Percentiles rank a stretch among this genome's conserved stretches.
Evolutionary conservation across 2,888 invertebrate genomes (phyloP).

Genomic region (Sinotaia quadrata): DNA sequence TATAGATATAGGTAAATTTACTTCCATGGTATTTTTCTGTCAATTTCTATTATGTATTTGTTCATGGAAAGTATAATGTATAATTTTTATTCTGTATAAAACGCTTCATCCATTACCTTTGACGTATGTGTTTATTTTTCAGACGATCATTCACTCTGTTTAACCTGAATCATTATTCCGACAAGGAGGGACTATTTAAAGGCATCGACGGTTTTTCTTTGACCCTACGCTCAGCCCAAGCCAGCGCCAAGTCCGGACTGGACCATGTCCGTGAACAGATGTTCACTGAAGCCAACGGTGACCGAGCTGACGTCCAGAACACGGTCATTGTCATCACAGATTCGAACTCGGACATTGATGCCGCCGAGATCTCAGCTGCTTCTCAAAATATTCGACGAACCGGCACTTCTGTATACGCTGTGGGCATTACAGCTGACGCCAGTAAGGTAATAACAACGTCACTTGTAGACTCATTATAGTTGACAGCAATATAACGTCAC

Average conservation of each 20-base stretch:
- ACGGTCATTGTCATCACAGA: slow-evolving; percentile 57
- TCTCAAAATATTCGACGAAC: slow-evolving; percentile 33
- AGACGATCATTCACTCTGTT: slow-evolving; percentile 39
- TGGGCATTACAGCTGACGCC: too few relatives aligned
- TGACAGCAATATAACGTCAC: too few relatives aligned
- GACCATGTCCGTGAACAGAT: slow-evolving; percentile 44
- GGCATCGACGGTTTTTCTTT: slow-evolving; percentile 46
- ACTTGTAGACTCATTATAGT: too few relatives aligned
- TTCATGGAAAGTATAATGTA: too few relatives aligned
- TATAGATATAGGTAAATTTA: too few relatives aligned
- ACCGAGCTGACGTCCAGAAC: slow-evolving; percentile 49
- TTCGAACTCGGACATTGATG: slow-evolving; percentile 44
- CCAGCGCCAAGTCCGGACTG: slow-evolving; percentile 53
- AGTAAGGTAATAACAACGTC: too few relatives aligned
- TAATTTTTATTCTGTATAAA: neutral
- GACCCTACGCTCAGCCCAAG: slow-evolving; percentile 33
- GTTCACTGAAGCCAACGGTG: slow-evolving; percentile 50
- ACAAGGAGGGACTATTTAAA: slow-evolving; percentile 41
- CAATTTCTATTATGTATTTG: too few relatives aligned
- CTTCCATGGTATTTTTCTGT: too few relatives aligned
- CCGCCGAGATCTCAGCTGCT: slow-evolving; percentile 33
- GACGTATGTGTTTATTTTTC: neutral
- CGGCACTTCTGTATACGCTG: slow-evolving; percentile 33
- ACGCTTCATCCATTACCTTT: neutral
- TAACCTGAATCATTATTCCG: slow-evolving; percentile 50